Percentiles rank a stretch among this genome's conserved stretches.
Evolutionary conservation across 2,888 invertebrate species (phyloP).

Genomic region (Lasioglossum vierecki): DNA sequence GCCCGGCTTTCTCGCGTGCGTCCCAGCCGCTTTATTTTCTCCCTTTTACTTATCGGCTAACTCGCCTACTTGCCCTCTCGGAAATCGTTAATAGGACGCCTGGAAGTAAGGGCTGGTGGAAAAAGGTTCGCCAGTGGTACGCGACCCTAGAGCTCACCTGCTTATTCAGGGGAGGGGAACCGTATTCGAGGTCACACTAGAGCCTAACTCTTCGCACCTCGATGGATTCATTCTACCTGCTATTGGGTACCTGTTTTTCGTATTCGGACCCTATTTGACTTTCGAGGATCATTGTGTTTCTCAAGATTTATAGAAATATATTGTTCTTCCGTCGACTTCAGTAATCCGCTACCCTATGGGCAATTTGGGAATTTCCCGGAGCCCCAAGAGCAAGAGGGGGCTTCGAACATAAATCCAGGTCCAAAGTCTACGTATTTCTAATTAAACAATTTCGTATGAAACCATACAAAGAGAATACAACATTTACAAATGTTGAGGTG

Average conservation of each 20-base stretch:
- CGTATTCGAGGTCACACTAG: background rate
- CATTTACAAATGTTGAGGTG: too few relatives aligned
- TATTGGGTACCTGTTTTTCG: background rate
- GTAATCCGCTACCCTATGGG: too few relatives aligned
- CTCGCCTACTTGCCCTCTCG: conserved; percentile 21
- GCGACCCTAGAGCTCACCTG: background rate
- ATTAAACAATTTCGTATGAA: too few relatives aligned
- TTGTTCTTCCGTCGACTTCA: too few relatives aligned
- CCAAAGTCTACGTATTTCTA: too few relatives aligned
- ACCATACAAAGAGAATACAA: too few relatives aligned
- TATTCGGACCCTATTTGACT: background rate
- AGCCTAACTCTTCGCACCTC: background rate
- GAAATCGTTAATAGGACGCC: conserved; percentile 13
- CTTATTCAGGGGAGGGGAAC: background rate
- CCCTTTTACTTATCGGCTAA: conserved; percentile 1
- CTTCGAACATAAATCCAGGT: too few relatives aligned
- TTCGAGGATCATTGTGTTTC: background rate
- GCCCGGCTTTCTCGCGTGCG: conserved; percentile 36
- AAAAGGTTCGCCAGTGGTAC: background rate
- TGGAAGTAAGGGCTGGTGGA: background rate
- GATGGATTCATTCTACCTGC: background rate
- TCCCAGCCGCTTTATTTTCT: conserved; percentile 25
- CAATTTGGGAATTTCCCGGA: too few relatives aligned
- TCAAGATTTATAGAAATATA: too few relatives aligned
- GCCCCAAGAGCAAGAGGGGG: too few relatives aligned